Conservation (phyloP, 2,113 vertebrate genomes). For the Poeciliopsis prolifica region DNA sequence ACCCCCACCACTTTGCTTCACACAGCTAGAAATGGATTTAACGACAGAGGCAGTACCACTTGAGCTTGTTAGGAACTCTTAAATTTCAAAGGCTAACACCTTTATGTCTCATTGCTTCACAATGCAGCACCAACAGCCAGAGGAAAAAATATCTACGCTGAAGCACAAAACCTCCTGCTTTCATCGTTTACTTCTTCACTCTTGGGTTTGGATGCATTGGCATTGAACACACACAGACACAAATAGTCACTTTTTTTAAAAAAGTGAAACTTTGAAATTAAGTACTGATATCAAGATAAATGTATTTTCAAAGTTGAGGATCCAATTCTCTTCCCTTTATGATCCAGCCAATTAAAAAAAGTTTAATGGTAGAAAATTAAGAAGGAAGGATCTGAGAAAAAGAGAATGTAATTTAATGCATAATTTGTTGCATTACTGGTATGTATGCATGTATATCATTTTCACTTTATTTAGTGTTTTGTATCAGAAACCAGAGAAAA, state of each 20-base stretch:
- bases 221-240: neutral
- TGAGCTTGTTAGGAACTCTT: slow-evolving; percentile 20
- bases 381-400: no score
- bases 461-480: neutral
- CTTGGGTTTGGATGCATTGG: slow-evolving; percentile 4
- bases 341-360: neutral
- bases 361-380: no score
- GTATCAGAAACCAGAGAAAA: neutral
- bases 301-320: neutral
- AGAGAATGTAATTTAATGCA: no score
- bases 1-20: neutral
- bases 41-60: slow-evolving; percentile 5
- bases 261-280: neutral
- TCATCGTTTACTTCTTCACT: slow-evolving; percentile 3
- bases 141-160: slow-evolving; percentile 16
- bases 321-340: neutral
- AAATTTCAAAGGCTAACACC: slow-evolving; percentile 8
- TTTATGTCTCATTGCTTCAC: slow-evolving; percentile 38
- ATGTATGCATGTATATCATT: no score
- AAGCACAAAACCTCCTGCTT: slow-evolving; percentile 16
- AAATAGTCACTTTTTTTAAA: neutral
- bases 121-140: slow-evolving; percentile 8
- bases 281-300: neutral
- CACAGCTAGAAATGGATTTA: slow-evolving; percentile 10
- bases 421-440: no score